Evolutionary conservation across 2,797 vertebrate species (phyloP).

Genomic region (Rousettus madagascariensis): DNA sequence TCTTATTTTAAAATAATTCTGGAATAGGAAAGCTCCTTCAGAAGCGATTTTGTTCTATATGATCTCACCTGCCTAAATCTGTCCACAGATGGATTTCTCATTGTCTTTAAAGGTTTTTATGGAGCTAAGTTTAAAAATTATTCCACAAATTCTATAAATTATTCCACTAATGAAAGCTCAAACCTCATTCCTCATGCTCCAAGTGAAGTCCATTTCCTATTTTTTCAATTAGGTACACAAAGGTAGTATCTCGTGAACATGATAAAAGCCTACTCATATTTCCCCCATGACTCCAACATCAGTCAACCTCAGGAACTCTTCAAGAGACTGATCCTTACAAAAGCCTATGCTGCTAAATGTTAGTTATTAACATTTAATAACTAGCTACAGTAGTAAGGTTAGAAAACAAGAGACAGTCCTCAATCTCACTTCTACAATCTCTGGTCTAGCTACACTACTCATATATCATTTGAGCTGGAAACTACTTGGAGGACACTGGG

Average conservation of each 20-base stretch:
- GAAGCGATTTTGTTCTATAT: not conserved
- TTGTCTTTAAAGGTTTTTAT: conserved; percentile 41
- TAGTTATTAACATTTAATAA: conserved; percentile 10
- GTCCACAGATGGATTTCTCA: not conserved
- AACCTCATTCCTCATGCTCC: not conserved
- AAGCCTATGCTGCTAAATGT: not conserved
- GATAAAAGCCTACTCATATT: not conserved
- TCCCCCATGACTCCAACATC: not conserved
- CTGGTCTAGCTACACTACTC: not conserved
- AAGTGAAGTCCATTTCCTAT: conserved; percentile 34
- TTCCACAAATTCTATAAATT: not conserved
- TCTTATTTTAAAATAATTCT: conserved; percentile 10
- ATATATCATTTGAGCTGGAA: not conserved
- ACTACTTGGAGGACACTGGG: not conserved
- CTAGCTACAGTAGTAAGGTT: not conserved
- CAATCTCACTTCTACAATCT: conserved; percentile 16
- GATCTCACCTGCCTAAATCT: conserved; percentile 4
- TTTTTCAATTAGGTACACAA: conserved; percentile 11
- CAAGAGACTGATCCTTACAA: not conserved
- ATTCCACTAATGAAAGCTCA: conserved; percentile 34
- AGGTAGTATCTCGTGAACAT: not conserved
- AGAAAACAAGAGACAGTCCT: not conserved
- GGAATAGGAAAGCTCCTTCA: not conserved
- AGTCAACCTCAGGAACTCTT: conserved; percentile 16
- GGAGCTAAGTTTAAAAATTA: conserved; percentile 21